phyloP scores from a whole-genome alignment of 2,113 vertebrate genomes.

The Bucco capensis region DNA sequence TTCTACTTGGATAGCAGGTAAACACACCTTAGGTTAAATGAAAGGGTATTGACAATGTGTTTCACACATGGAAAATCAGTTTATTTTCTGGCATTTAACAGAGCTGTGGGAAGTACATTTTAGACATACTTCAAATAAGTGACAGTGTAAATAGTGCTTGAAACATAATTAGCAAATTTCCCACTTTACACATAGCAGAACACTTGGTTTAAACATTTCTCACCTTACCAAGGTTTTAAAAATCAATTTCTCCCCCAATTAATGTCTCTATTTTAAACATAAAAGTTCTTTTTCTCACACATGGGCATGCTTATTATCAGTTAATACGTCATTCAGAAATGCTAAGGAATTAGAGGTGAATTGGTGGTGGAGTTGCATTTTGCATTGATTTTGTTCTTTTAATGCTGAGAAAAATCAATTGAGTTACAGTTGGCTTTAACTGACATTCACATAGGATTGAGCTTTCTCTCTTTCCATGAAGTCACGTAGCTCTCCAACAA shows the following conservation, averaged over 20 bases:
- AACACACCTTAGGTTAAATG: not conserved
- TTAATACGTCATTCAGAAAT: not conserved
- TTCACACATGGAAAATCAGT: not conserved
- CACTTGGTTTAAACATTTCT: not conserved
- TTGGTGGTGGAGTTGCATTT: not conserved
- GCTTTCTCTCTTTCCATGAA: not conserved
- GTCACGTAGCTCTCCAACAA: not conserved
- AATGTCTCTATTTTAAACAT: not conserved
- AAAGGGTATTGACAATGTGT: not conserved
- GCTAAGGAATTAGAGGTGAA: not conserved
- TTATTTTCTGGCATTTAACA: constrained; percentile 23
- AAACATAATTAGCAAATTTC: not conserved
- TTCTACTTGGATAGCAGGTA: not conserved
- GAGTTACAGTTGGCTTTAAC: not conserved
- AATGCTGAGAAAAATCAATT: not conserved
- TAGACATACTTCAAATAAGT: constrained; percentile 2
- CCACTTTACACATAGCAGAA: not conserved
- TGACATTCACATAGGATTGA: not conserved
- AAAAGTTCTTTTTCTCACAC: not conserved
- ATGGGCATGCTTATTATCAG: not conserved
- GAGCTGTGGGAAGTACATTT: not conserved
- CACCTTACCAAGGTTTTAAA: not conserved
- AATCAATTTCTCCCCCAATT: not conserved
- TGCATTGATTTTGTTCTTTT: not conserved
- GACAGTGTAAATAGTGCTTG: not conserved